phyloP scores from a whole-genome alignment of 2,888 invertebrate genomes.

The Drosophila neotestacea region DNA sequence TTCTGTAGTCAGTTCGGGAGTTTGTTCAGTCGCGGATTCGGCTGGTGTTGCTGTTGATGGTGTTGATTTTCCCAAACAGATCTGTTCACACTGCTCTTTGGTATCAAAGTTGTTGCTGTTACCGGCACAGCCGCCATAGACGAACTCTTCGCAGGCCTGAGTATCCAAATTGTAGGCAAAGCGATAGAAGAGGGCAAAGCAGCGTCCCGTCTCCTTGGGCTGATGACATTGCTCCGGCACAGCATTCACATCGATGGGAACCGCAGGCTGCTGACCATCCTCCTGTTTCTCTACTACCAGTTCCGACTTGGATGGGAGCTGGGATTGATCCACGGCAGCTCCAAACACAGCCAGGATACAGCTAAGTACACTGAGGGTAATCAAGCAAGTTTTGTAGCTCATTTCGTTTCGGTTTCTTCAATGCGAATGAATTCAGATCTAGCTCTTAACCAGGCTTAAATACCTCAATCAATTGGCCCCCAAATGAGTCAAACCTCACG shows the following conservation, averaged over 20 bases:
- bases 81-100: constrained; percentile 87
- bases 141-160: constrained; percentile 89
- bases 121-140: constrained; percentile 91
- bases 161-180: constrained; percentile 80
- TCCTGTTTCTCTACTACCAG: constrained; percentile 64
- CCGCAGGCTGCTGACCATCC: constrained; percentile 4
- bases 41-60: constrained; percentile 6
- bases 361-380: constrained; percentile 36
- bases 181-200: constrained; percentile 87
- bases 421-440: constrained; percentile 52
- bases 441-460: constrained; percentile 59
- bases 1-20: constrained; percentile 39
- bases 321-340: constrained; percentile 36
- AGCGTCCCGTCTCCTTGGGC: constrained; percentile 89
- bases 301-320: constrained; percentile 27
- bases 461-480: constrained; percentile 27
- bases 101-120: constrained; percentile 92
- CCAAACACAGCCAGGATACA: constrained; percentile 30
- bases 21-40: constrained; percentile 32
- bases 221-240: constrained; percentile 87
- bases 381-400: constrained; percentile 45
- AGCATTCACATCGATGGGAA: constrained; percentile 14
- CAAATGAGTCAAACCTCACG: constrained; percentile 44
- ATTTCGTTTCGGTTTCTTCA: constrained; percentile 51
- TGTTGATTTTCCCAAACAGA: constrained; percentile 84